Evolutionary conservation across 1,140 invertebrate genomes (phyloP).

Genomic region (Drosophila pachea): DNA sequence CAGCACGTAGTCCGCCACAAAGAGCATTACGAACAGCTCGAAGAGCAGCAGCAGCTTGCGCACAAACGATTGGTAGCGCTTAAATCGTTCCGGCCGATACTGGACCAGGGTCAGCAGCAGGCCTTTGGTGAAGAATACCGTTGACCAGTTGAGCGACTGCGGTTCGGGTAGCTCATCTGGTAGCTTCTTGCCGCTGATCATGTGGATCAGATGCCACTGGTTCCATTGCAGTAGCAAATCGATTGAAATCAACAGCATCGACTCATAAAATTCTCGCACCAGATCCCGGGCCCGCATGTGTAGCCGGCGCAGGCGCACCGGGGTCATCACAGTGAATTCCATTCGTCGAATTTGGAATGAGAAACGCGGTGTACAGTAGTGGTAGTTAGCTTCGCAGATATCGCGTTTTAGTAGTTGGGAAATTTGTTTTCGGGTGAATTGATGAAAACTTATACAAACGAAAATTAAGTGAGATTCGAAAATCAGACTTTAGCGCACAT

Average conservation of each 20-base stretch:
- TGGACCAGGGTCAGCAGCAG: conserved; percentile 22
- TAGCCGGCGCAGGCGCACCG: conserved; percentile 5
- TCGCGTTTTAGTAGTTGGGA: background rate
- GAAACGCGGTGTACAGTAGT: too few relatives aligned
- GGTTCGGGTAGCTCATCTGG: conserved; percentile 5
- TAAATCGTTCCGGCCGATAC: conserved; percentile 17
- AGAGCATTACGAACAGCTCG: conserved; percentile 26
- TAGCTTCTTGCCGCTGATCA: conserved; percentile 3
- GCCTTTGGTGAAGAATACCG: conserved; percentile 30
- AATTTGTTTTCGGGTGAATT: background rate
- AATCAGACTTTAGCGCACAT: too few relatives aligned
- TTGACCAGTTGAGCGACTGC: conserved; percentile 20
- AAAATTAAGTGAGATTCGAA: too few relatives aligned
- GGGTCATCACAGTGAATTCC: background rate
- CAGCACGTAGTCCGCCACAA: conserved; percentile 29
- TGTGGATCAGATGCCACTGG: conserved; percentile 22
- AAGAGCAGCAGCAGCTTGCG: conserved; percentile 20
- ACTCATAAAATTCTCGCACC: conserved; percentile 35
- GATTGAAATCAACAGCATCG: conserved; percentile 20
- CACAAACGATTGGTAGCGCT: background rate
- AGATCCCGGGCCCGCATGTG: conserved; percentile 1
- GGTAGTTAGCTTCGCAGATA: background rate
- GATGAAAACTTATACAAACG: too few relatives aligned
- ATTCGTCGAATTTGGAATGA: conserved; percentile 9
- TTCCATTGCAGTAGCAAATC: conserved; percentile 30